Percentiles rank a stretch among this genome's conserved stretches.
These are phyloP conservation scores for Thera obeliscata DNA, from an alignment of 2,888 invertebrate species.

Conservation along the genomic window DNA sequence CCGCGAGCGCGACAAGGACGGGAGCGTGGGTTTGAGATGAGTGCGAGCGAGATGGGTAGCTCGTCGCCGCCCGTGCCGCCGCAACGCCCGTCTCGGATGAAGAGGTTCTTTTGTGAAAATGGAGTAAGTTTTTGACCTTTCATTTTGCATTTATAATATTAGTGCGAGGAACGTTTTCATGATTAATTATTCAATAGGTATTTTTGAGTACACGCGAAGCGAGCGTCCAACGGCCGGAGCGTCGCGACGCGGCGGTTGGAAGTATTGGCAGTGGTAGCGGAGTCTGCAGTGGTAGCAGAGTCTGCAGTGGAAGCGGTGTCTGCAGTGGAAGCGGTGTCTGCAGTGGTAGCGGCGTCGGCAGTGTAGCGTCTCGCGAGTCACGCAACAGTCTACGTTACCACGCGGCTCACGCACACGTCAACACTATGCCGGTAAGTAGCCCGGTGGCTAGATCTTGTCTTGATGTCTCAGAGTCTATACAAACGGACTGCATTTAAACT, in stretches of 20 bases:
- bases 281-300: neutral
- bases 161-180: neutral
- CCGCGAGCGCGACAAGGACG: conserved; percentile 39
- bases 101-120: conserved; percentile 37
- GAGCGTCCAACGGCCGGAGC: conserved; percentile 46
- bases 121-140: conserved; percentile 41
- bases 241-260: conserved; percentile 35
- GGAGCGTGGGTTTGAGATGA: conserved; percentile 32
- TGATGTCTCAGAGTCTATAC: neutral
- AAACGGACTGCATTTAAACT: neutral
- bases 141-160: too few relatives aligned
- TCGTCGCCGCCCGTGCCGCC: conserved; percentile 59
- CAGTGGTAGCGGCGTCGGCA: conserved; percentile 1
- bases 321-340: neutral
- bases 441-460: too few relatives aligned
- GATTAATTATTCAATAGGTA: neutral
- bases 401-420: conserved; percentile 4
- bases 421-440: conserved; percentile 4
- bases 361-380: too few relatives aligned
- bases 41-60: conserved; percentile 55
- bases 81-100: conserved; percentile 51
- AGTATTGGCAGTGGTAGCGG: neutral
- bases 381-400: neutral
- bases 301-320: conserved; percentile 1
- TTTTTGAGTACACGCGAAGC: conserved; percentile 40